Evolutionary conservation across 2,888 invertebrate genomes (phyloP), one percentile per base, ranked within the genome.

Genomic region (Xestoiulus laeticollis): DNA sequence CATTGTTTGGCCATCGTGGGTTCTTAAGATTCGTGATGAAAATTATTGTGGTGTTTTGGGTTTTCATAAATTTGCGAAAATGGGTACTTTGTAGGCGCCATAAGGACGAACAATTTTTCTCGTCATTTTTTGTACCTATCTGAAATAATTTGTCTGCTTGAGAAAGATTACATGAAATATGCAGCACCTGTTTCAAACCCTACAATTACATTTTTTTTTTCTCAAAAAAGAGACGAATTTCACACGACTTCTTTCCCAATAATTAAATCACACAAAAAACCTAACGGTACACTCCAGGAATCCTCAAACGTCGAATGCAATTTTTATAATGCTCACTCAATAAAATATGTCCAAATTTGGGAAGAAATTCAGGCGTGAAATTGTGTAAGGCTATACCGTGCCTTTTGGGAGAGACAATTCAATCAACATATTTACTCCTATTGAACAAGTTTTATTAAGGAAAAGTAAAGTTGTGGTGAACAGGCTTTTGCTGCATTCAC

Each of bases 281-380:
- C 26, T 26, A 1, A 68, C 22, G 68, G 26, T 68, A 68, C 68
- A 68, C 68, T 68, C 68, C 68, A 26, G 22, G 68, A 68, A 68
- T 68, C 68, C 26, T 68, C 2, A 68, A 68, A 68, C 26, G 68
- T 68, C 68, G 19, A 68, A 68, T 26, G 68, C 68, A 68, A 68
- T 68, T 68, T 68, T 68, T 68, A 68, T 68, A 68, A 68, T 68
- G 68, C 68, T 68, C 68, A 68, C 68, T 68, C 68, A 26, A 68
- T 68, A 68, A 68, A 68, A 68, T 68, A 68, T 68, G 68, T 68
- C 68, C 68, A 68, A 68, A 68, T 68, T 68, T 68, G 68, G 6
- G 68, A 22, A 26, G 68, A 68, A 68, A 68, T 26, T 26, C 68
- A 68, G 26, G 68, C 68, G 68, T 68, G 22, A 68, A 68, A 68